Evolutionary conservation across 2,113 vertebrate genomes (phyloP), one percentile per base, ranked within the genome.

Genomic region (Regulus satrapa): DNA sequence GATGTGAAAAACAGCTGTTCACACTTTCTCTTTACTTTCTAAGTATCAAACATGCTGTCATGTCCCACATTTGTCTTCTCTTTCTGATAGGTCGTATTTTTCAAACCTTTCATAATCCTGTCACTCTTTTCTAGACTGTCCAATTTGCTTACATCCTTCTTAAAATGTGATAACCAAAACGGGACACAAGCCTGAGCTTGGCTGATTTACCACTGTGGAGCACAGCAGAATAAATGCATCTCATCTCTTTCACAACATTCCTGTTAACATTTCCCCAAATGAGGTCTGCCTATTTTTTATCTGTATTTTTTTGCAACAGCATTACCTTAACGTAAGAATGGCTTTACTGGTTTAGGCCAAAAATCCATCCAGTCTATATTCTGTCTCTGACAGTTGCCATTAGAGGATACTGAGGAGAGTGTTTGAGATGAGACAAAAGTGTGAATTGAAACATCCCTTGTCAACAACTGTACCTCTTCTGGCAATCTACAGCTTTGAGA

Each of bases 51-150:
- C 88, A 74, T 64, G 56, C 83, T 94, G 92, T 95, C 83, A 36
- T 81, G 86, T 97, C 86, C 96, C 92, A 63, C 94, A 77, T 95
- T 92, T 95, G 96, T 97, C 94, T 95, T 94, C 54, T 92, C 52
- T 96, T 92, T 94, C 83, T 92, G 86, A 94, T 92, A 84, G 89
- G 48, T 92, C 2, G 64, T 96, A 87, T 81, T 95, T 96, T 95
- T 95, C 95, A 94, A 91, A 89, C 40, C 61, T 96, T 96, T 96
- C 94, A 77, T 95, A 94, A 96, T 95, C 73, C 96, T 95, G 89
- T 97, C 95, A 92, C 96, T 97, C 76, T 95, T 79, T 95, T 95
- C 92, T 97, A 96, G 94, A 97, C 96, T 95, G 92, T 97, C 95
- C 94, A 95, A 89, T 97, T 96, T 96, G 92, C 95, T 96, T 86